Conservation (phyloP, 2,797 vertebrate genomes). For the Sebastes vulpes region DNA sequence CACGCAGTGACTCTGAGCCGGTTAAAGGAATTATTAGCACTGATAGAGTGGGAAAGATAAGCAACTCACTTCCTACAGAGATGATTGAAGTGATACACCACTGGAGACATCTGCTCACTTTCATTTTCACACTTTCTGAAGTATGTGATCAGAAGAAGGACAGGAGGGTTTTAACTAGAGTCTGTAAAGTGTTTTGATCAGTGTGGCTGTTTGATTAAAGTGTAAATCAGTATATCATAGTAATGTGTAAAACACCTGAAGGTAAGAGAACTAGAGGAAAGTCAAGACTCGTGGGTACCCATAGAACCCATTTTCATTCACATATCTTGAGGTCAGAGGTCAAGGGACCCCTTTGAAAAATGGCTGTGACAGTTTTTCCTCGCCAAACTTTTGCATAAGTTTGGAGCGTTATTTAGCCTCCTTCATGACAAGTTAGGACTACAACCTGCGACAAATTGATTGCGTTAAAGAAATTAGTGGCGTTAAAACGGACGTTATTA, state of each 20-base stretch:
- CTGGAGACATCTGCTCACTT: constrained; percentile 23
- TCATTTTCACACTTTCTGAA: background rate
- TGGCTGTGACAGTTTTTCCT: too few relatives aligned
- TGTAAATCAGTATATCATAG: background rate
- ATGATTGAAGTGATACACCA: constrained; percentile 34
- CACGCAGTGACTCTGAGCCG: constrained; percentile 38
- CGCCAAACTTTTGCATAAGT: too few relatives aligned
- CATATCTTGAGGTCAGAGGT: too few relatives aligned
- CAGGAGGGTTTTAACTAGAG: background rate
- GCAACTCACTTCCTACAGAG: constrained; percentile 31
- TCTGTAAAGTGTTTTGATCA: background rate
- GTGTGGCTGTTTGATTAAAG: background rate
- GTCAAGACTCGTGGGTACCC: background rate
- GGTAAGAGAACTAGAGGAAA: background rate
- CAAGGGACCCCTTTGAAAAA: too few relatives aligned
- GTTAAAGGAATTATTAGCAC: constrained; percentile 58
- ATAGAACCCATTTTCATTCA: too few relatives aligned
- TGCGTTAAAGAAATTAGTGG: too few relatives aligned
- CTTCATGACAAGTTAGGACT: too few relatives aligned
- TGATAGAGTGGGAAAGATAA: constrained; percentile 43
- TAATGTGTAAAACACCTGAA: background rate
- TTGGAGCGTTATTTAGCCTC: too few relatives aligned
- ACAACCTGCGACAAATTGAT: too few relatives aligned
- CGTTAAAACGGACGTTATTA: too few relatives aligned
- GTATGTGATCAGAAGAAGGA: background rate